Conservation (phyloP, 1,140 invertebrate genomes). For the Samia ricini region DNA sequence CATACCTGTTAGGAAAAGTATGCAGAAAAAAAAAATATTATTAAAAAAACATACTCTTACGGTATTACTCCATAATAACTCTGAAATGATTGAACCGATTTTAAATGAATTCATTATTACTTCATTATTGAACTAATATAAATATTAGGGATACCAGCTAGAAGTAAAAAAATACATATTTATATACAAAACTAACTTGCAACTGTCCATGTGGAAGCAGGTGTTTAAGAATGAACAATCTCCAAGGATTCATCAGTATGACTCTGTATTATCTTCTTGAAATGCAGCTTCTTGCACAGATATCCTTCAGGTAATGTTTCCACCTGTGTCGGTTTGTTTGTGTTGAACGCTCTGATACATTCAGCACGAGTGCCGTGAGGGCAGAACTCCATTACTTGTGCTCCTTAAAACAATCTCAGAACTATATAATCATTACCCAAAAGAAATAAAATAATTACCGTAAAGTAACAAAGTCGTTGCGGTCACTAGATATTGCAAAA, state of each 20-base stretch:
- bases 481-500: too few relatives aligned
- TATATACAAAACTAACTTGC: slow-evolving; percentile 82
- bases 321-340: slow-evolving; percentile 49
- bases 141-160: too few relatives aligned
- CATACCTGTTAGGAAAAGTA: slow-evolving; percentile 43
- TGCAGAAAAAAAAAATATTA: too few relatives aligned
- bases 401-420: slow-evolving; percentile 70
- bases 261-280: slow-evolving; percentile 97
- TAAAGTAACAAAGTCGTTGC: too few relatives aligned
- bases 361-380: slow-evolving; percentile 95
- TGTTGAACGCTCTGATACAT: slow-evolving; percentile 83
- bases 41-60: too few relatives aligned
- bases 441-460: too few relatives aligned
- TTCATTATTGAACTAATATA: too few relatives aligned
- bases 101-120: too few relatives aligned
- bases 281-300: slow-evolving; percentile 94
- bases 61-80: too few relatives aligned
- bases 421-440: not conserved
- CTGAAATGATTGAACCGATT: too few relatives aligned
- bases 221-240: slow-evolving; percentile 99
- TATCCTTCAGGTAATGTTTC: slow-evolving; percentile 15
- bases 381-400: slow-evolving; percentile 97
- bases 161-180: not conserved
- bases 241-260: slow-evolving; percentile 98
- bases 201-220: slow-evolving; percentile 99